These are phyloP conservation scores for Leptopilina clavipes DNA, from an alignment of 1,140 invertebrate species.

Conservation along the genomic window DNA sequence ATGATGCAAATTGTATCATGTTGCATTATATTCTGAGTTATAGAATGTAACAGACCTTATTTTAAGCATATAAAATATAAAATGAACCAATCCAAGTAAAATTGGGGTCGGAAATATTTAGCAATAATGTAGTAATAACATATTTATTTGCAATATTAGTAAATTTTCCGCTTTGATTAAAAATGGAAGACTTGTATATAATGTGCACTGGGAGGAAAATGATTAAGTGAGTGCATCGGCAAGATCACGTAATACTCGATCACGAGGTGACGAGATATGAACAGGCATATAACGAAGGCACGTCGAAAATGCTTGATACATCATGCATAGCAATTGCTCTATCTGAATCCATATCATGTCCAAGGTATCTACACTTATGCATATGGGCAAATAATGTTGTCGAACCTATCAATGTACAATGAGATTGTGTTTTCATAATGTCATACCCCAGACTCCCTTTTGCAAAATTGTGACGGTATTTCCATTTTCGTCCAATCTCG, in stretches of 20 bases:
- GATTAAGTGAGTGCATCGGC: constrained; percentile 14
- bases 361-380: constrained; percentile 48
- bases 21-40: background rate
- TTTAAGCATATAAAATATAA: background rate
- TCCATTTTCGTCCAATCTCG: too few species aligned
- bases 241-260: constrained; percentile 39
- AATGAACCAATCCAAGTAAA: too few species aligned
- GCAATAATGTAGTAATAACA: too few species aligned
- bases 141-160: too few species aligned
- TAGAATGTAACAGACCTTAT: background rate
- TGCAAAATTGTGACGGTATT: too few species aligned
- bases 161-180: background rate
- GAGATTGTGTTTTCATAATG: constrained; percentile 13
- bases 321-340: constrained; percentile 62
- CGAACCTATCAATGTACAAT: constrained; percentile 25
- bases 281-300: constrained; percentile 58
- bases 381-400: constrained; percentile 25
- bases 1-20: background rate
- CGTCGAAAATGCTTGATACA: constrained; percentile 59
- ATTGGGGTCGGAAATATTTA: too few species aligned
- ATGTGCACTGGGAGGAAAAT: background rate
- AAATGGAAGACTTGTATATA: background rate
- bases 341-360: constrained; percentile 51
- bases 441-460: background rate
- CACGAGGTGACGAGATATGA: constrained; percentile 54